A percentile compares a stretch with the other conserved stretches of the same genome.
phyloP scores from a whole-genome alignment of 2,797 vertebrate genomes.

The Lagocephalus sceleratus region DNA sequence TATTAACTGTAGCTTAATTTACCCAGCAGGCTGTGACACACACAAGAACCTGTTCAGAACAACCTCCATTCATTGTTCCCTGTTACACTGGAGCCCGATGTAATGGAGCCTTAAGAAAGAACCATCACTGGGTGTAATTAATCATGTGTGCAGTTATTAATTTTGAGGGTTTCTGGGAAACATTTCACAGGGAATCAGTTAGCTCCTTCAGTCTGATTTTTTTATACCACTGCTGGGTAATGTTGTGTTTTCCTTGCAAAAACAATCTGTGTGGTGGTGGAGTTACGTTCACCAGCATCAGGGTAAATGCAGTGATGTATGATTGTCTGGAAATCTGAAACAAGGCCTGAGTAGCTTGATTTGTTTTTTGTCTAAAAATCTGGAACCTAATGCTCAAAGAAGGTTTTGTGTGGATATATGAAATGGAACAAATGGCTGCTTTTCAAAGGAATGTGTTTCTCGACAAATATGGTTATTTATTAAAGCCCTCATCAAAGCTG shows the following conservation, averaged over 20 bases:
- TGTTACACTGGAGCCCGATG: conserved; percentile 47
- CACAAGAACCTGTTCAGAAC: conserved; percentile 10
- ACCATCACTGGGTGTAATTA: conserved; percentile 52
- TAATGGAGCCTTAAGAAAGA: conserved; percentile 52
- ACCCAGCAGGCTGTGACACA: conserved; percentile 4
- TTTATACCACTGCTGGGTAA: conserved; percentile 3
- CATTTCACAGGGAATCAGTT: conserved; percentile 30
- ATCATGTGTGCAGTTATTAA: conserved; percentile 64
- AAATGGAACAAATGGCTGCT: conserved; percentile 48
- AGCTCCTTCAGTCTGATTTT: conserved; percentile 16
- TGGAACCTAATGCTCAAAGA: conserved; percentile 3
- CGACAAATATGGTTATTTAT: conserved; percentile 74
- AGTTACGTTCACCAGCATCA: neutral
- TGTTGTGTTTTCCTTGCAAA: conserved; percentile 5
- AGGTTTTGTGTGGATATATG: conserved; percentile 20
- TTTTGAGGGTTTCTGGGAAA: conserved; percentile 36
- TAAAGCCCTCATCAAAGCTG: conserved; percentile 68
- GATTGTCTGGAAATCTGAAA: neutral
- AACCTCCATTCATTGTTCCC: conserved; percentile 38
- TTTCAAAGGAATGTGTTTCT: conserved; percentile 61
- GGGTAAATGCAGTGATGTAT: neutral
- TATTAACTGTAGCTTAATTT: no score
- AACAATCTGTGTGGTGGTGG: neutral
- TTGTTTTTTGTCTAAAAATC: neutral
- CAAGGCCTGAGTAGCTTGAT: conserved; percentile 5